Evolutionary conservation across 2,888 invertebrate species (phyloP).

Genomic region (Synanthedon andrenaeformis): DNA sequence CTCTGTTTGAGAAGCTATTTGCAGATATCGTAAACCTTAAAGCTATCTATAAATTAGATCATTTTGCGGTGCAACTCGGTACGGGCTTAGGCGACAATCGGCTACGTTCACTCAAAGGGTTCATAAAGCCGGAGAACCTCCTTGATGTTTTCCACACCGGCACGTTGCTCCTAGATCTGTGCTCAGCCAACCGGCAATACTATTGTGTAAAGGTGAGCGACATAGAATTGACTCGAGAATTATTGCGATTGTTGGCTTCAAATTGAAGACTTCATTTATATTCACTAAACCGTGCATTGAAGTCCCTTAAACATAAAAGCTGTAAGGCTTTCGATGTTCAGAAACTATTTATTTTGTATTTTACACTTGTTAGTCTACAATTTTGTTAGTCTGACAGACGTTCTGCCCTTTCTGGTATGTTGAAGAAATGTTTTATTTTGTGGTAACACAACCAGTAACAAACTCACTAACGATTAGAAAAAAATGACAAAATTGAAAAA

Average conservation of each 20-base stretch:
- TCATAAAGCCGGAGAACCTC: not conserved
- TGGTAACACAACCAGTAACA: too few species aligned
- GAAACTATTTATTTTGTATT: too few species aligned
- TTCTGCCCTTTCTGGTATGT: too few species aligned
- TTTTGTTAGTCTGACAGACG: too few species aligned
- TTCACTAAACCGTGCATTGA: too few species aligned
- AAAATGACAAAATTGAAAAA: too few species aligned
- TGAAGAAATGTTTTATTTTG: too few species aligned
- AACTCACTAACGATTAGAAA: too few species aligned
- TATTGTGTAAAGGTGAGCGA: not conserved
- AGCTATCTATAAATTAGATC: slow-evolving; percentile 40
- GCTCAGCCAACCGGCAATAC: not conserved
- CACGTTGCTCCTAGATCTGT: not conserved
- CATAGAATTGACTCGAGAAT: not conserved
- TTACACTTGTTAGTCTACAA: too few species aligned
- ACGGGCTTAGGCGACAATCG: slow-evolving; percentile 13
- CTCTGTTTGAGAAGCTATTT: too few species aligned
- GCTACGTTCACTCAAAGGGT: slow-evolving; percentile 5
- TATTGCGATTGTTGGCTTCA: not conserved
- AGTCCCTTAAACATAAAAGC: too few species aligned
- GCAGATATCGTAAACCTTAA: slow-evolving; percentile 2
- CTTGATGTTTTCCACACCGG: not conserved
- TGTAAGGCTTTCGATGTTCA: too few species aligned
- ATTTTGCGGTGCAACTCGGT: slow-evolving; percentile 13
- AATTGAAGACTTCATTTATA: not conserved